Percentiles rank a stretch among this genome's conserved stretches.
Evolutionary conservation across 2,797 vertebrate genomes (phyloP).

Genomic region (Phrynocephalus guinanensis): DNA sequence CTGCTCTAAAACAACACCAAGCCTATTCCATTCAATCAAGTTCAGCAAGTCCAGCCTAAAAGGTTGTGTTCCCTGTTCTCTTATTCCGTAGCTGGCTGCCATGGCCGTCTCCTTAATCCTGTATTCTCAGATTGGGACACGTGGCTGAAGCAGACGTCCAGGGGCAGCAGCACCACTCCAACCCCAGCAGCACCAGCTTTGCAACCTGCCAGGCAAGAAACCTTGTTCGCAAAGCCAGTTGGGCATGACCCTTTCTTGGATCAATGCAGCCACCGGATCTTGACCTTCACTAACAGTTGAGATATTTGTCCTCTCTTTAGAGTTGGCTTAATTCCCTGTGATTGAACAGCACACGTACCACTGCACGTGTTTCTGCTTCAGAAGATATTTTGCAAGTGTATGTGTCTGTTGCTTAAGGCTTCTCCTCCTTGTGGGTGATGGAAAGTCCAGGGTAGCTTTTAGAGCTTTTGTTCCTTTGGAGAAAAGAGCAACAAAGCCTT

Average conservation of each 20-base stretch:
- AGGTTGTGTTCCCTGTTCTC: background rate
- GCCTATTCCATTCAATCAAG: background rate
- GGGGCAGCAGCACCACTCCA: too few relatives aligned
- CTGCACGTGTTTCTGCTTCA: background rate
- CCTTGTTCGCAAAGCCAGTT: background rate
- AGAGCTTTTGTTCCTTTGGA: background rate
- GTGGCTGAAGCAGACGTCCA: background rate
- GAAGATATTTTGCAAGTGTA: background rate
- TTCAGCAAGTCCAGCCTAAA: background rate
- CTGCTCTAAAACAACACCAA: background rate
- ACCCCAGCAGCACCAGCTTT: background rate
- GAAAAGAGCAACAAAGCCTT: background rate
- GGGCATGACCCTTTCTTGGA: background rate
- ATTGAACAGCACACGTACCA: background rate
- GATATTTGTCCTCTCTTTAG: background rate
- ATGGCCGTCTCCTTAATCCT: constrained; percentile 50
- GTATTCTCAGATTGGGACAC: constrained; percentile 39
- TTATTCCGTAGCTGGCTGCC: constrained; percentile 45
- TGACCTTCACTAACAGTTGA: background rate
- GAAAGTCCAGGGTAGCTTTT: background rate
- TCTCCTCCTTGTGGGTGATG: background rate
- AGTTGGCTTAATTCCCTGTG: background rate
- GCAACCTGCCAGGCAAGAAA: background rate
- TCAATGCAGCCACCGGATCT: background rate
- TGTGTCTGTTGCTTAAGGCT: background rate